A percentile compares a stretch with the other conserved stretches of the same genome.
Conservation (phyloP, 2,888 invertebrate species). For the Andrena dorsata region DNA sequence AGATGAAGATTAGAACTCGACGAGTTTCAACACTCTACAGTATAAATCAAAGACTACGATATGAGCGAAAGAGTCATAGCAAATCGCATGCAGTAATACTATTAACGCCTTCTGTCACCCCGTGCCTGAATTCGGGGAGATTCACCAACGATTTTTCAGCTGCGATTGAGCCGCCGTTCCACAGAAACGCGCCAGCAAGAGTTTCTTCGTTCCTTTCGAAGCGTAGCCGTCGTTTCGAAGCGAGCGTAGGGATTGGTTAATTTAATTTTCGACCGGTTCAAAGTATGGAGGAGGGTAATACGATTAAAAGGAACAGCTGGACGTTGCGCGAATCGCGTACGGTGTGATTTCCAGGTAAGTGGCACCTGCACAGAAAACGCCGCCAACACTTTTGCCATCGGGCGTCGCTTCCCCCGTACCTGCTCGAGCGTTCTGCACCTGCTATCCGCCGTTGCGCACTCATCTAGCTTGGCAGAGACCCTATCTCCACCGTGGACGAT, state of each 20-base stretch:
- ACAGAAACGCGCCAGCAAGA: conserved; percentile 15
- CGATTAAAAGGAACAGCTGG: conserved; percentile 61
- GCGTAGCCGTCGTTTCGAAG: conserved; percentile 40
- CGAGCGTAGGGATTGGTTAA: conserved; percentile 46
- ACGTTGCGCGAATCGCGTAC: conserved; percentile 41
- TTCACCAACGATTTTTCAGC: conserved; percentile 4
- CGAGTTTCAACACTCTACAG: background rate
- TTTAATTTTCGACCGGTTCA: conserved; percentile 58
- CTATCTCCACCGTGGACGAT: conserved; percentile 6
- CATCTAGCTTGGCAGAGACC: conserved; percentile 6
- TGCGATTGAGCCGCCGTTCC: background rate
- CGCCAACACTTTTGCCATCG: background rate
- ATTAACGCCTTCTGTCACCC: background rate
- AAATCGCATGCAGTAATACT: background rate
- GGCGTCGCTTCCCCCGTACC: conserved; percentile 2
- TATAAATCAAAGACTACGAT: background rate
- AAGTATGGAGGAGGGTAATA: conserved; percentile 38
- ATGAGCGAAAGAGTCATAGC: background rate
- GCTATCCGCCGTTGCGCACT: conserved; percentile 18
- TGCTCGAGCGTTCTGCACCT: conserved; percentile 15
- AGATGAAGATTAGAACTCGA: too few relatives aligned
- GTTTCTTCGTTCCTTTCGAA: background rate
- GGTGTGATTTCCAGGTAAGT: conserved; percentile 39
- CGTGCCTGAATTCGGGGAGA: background rate
- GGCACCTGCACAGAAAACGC: conserved; percentile 9